Conservation (phyloP, 2,888 invertebrate genomes). For the Nysson spinosus region DNA sequence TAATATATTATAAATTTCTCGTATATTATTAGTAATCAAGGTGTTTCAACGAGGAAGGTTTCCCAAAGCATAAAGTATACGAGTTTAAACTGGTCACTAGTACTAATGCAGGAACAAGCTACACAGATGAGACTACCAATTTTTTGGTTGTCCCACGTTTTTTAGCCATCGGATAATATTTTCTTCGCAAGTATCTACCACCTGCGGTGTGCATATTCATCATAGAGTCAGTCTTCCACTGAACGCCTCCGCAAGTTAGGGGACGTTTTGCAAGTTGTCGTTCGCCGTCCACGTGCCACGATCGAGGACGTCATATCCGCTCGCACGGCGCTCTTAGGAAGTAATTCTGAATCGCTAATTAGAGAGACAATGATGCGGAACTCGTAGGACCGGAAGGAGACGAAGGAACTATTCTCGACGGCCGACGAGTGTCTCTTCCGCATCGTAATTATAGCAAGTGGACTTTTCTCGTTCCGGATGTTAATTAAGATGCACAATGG, state of each 20-base stretch:
- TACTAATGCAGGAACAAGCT: too few species aligned
- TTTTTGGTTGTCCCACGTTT: too few species aligned
- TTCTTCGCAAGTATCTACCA: not conserved
- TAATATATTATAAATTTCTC: too few species aligned
- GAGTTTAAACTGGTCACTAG: too few species aligned
- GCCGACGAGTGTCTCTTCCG: constrained; percentile 50
- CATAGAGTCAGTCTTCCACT: constrained; percentile 14
- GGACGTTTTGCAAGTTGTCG: constrained; percentile 47
- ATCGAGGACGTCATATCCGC: constrained; percentile 68
- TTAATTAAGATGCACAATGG: constrained; percentile 38
- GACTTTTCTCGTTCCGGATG: constrained; percentile 49
- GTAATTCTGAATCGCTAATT: constrained; percentile 73
- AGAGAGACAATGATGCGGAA: constrained; percentile 69
- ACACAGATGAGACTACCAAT: too few species aligned
- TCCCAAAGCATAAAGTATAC: too few species aligned
- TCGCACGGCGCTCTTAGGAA: constrained; percentile 63
- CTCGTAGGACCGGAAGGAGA: constrained; percentile 55
- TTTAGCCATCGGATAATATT: not conserved
- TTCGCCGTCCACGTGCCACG: constrained; percentile 56
- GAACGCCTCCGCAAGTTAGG: constrained; percentile 54
- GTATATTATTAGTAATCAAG: too few species aligned
- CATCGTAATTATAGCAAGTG: constrained; percentile 52
- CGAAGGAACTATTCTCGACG: constrained; percentile 41
- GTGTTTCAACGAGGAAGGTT: too few species aligned
- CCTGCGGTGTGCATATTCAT: not conserved